Evolutionary conservation across 2,888 invertebrate genomes (phyloP).

Genomic region (Tenthredo scrophulariae): DNA sequence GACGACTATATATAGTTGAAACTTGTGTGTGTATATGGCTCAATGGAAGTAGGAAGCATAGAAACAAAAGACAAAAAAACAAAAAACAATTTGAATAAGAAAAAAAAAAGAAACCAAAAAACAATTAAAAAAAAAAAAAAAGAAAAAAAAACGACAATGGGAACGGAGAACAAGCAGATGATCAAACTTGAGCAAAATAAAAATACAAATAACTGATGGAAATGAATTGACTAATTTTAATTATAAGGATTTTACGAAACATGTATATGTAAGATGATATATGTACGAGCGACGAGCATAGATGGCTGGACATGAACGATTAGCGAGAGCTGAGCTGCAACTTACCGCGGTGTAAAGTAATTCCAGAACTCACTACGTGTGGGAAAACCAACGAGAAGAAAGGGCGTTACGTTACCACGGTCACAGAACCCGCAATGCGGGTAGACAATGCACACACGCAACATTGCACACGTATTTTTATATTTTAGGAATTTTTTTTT

Average conservation of each 20-base stretch:
- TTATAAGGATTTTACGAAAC: slow-evolving; percentile 63
- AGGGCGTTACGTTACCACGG: slow-evolving; percentile 79
- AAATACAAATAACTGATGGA: slow-evolving; percentile 51
- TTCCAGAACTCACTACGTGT: slow-evolving; percentile 97
- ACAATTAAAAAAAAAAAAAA: background rate
- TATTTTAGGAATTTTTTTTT: too few relatives aligned
- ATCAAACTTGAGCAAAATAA: slow-evolving; percentile 38
- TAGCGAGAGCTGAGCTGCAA: slow-evolving; percentile 83
- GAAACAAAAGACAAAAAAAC: background rate
- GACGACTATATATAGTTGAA: background rate
- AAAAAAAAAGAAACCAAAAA: background rate
- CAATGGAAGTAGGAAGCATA: slow-evolving; percentile 44
- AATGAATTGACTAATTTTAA: slow-evolving; percentile 50
- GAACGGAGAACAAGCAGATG: slow-evolving; percentile 46
- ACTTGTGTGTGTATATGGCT: slow-evolving; percentile 17
- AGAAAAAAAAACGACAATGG: background rate
- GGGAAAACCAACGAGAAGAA: slow-evolving; percentile 78
- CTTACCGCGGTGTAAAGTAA: slow-evolving; percentile 99
- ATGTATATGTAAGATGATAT: slow-evolving; percentile 63
- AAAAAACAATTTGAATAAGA: background rate
- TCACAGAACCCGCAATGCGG: slow-evolving; percentile 76
- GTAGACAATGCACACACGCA: slow-evolving; percentile 66
- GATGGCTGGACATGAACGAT: slow-evolving; percentile 72
- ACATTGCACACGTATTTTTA: slow-evolving; percentile 64
- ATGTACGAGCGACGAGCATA: slow-evolving; percentile 74